Conservation (phyloP, 1,140 invertebrate species). For the Cephus cinctus region DNA sequence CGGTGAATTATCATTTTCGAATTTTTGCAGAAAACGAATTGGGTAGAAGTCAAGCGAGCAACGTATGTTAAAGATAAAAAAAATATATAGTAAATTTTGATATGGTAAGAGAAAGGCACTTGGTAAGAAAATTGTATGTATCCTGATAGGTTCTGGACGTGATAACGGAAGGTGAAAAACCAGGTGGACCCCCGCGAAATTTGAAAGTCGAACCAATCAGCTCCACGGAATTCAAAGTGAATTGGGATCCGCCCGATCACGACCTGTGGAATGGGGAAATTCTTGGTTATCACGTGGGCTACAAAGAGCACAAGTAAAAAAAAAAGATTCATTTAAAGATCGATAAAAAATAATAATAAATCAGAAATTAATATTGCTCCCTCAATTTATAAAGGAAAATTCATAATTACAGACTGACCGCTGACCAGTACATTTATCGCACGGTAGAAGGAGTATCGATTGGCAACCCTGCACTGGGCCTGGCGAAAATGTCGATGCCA, state of each 20-base stretch:
- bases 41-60: constrained; percentile 83
- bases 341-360: too few relatives aligned
- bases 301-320: constrained; percentile 63
- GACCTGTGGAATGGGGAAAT: constrained; percentile 91
- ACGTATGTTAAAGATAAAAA: constrained; percentile 56
- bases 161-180: constrained; percentile 57
- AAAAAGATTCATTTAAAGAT: constrained; percentile 1
- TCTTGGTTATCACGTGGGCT: constrained; percentile 91
- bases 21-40: constrained; percentile 87
- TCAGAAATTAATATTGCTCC: constrained; percentile 10
- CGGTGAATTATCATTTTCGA: constrained; percentile 86
- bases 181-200: constrained; percentile 81
- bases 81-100: constrained; percentile 3
- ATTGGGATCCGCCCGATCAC: constrained; percentile 84
- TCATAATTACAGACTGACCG: constrained; percentile 34
- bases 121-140: neutral
- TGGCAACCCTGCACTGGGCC: constrained; percentile 47
- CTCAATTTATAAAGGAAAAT: too few relatives aligned
- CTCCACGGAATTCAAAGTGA: constrained; percentile 84
- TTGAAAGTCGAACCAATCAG: constrained; percentile 84
- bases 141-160: constrained; percentile 60
- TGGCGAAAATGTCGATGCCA: constrained; percentile 49
- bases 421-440: constrained; percentile 49
- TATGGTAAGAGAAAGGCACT: neutral
- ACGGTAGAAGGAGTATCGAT: constrained; percentile 53